phyloP scores from a whole-genome alignment of 2,113 vertebrate genomes.

The Motacilla alba region DNA sequence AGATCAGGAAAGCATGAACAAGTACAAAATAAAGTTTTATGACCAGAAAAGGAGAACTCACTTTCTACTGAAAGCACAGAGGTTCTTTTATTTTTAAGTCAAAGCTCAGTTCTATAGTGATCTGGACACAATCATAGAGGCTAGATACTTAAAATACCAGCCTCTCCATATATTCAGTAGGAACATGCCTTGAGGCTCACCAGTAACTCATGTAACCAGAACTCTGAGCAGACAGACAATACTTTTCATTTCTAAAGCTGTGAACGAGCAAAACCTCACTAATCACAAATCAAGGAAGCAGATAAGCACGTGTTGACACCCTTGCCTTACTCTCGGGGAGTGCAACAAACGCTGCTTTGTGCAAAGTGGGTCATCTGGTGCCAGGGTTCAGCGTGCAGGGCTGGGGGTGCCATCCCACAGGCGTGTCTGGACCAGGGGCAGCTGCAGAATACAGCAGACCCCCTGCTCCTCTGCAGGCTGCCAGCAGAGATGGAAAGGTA shows the following conservation, averaged over 20 bases:
- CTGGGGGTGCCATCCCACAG: background rate
- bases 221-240: background rate
- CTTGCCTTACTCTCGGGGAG: background rate
- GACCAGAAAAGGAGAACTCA: background rate
- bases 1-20: background rate
- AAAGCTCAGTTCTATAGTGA: background rate
- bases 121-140: background rate
- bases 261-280: background rate
- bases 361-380: background rate
- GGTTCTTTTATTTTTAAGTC: background rate
- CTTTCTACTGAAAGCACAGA: background rate
- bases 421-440: fast-evolving
- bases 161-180: background rate
- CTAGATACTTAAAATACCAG: background rate
- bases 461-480: background rate
- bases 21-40: background rate
- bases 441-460: background rate
- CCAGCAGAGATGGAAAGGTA: background rate
- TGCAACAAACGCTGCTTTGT: background rate
- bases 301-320: background rate
- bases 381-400: background rate
- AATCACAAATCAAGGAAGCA: background rate
- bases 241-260: background rate
- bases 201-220: background rate
- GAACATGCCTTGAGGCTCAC: background rate